Conservation (phyloP, 2,113 vertebrate species). For the Tautogolabrus adspersus region DNA sequence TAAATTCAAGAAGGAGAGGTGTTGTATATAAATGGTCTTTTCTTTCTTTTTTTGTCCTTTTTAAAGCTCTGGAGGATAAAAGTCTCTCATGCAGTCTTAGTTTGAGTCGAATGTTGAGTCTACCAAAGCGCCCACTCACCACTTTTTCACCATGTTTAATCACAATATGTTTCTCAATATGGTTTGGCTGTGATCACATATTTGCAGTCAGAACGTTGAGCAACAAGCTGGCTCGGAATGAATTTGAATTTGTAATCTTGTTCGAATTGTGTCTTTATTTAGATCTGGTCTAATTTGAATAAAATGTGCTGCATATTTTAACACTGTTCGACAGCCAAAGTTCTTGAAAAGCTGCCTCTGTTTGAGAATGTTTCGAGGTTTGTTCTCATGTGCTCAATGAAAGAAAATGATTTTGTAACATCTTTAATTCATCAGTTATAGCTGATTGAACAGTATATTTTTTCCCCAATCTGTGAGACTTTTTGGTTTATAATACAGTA, state of each 20-base stretch:
- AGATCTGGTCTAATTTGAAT: background rate
- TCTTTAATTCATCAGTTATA: too few relatives aligned
- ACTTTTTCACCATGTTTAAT: background rate
- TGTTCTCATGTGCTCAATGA: too few relatives aligned
- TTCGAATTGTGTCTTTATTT: background rate
- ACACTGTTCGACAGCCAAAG: too few relatives aligned
- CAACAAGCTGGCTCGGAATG: background rate
- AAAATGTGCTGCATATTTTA: too few relatives aligned
- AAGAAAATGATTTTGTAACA: too few relatives aligned
- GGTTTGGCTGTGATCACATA: background rate
- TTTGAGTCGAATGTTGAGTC: background rate
- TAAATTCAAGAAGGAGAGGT: conserved; percentile 11
- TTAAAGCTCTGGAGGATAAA: background rate
- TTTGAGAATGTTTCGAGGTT: too few relatives aligned
- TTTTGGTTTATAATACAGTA: too few relatives aligned
- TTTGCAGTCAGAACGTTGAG: background rate
- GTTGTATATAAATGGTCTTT: background rate
- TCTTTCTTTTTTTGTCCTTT: background rate
- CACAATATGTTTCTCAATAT: too few relatives aligned
- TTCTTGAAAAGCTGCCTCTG: too few relatives aligned
- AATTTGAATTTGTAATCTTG: background rate
- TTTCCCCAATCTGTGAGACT: too few relatives aligned
- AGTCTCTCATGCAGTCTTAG: background rate
- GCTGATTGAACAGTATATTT: too few relatives aligned
- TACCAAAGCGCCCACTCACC: background rate